These are phyloP conservation scores for Phalacrocorax brasilianus DNA, from an alignment of 2,113 vertebrate species.

Conservation along the genomic window DNA sequence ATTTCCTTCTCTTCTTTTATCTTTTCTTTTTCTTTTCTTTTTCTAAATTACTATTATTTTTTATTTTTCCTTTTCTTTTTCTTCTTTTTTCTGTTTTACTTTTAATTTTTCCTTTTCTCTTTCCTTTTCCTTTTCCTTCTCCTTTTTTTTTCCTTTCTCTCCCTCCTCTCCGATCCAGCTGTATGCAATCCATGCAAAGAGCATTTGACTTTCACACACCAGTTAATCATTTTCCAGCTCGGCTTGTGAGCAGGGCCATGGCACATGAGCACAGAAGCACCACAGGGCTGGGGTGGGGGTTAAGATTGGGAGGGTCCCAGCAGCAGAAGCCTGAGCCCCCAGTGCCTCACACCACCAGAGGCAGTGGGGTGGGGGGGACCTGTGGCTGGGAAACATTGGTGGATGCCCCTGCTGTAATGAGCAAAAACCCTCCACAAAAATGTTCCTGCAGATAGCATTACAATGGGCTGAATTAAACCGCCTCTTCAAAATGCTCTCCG, in stretches of 20 bases:
- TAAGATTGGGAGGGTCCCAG: rapidly evolving
- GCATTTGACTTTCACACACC: not conserved
- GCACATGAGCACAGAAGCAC: not conserved
- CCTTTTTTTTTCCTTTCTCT: not conserved
- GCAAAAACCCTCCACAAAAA: not conserved
- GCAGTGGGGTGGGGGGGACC: not conserved
- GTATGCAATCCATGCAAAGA: not conserved
- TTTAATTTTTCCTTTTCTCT: rapidly evolving
- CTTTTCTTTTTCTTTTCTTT: not conserved
- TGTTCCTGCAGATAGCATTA: not conserved
- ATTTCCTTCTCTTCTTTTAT: not conserved
- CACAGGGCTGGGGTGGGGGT: not conserved
- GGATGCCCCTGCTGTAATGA: not conserved
- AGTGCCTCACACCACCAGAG: not conserved
- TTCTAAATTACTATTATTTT: not conserved
- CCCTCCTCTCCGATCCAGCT: not conserved
- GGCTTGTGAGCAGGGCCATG: rapidly evolving
- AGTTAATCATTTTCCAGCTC: not conserved
- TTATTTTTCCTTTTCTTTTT: no score
- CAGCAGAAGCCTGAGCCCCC: not conserved
- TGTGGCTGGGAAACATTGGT: not conserved
- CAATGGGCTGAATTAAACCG: not conserved
- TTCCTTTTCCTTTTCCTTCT: no score
- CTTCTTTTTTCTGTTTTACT: no score
- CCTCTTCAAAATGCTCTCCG: not conserved